Percentiles rank a stretch among this genome's conserved stretches.
phyloP scores from a whole-genome alignment of 1,140 invertebrate species.

The Liolophura sinensis region DNA sequence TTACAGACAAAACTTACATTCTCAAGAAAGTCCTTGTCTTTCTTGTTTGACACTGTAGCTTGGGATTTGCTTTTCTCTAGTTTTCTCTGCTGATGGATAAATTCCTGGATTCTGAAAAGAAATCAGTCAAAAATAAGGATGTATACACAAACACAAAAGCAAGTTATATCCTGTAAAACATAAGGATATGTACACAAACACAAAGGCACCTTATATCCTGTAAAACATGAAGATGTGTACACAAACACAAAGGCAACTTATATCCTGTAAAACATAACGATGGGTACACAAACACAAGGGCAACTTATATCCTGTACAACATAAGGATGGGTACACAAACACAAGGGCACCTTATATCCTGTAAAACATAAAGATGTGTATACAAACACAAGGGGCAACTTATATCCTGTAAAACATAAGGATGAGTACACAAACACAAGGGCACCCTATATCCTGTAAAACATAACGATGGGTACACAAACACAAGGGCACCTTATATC shows the following conservation, averaged over 20 bases:
- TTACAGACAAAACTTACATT: no score
- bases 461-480: background rate
- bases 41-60: no score
- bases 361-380: background rate
- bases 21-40: no score
- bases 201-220: background rate
- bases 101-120: conserved; percentile 60
- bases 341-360: background rate
- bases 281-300: background rate
- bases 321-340: background rate
- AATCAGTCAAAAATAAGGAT: conserved; percentile 8
- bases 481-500: background rate
- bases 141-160: background rate
- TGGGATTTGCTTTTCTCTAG: no score
- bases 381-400: background rate
- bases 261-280: no score
- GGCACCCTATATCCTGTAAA: background rate
- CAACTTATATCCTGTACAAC: background rate
- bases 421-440: background rate
- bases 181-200: background rate
- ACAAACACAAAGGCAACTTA: background rate
- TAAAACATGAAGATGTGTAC: background rate
- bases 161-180: background rate
- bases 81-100: conserved; percentile 62
- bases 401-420: background rate